Evolutionary conservation across 2,888 invertebrate species (phyloP).

Genomic region (Lissonota sp.): DNA sequence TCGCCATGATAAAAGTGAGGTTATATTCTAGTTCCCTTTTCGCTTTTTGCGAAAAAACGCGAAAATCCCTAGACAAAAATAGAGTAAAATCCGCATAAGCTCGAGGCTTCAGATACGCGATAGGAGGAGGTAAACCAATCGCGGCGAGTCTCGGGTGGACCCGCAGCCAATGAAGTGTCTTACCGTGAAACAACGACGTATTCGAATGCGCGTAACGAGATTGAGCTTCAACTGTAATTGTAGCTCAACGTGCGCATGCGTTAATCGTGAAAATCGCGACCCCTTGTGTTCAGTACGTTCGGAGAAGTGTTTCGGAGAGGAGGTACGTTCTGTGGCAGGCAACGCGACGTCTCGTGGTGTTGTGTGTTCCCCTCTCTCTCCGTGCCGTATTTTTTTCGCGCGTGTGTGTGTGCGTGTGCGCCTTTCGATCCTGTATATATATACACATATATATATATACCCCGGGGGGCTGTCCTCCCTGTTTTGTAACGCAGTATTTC

Average conservation of each 20-base stretch:
- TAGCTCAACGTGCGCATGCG: slow-evolving; percentile 71
- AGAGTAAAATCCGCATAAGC: too few species aligned
- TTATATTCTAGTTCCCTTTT: slow-evolving; percentile 17
- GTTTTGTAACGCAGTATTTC: slow-evolving; percentile 53
- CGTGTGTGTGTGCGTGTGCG: slow-evolving; percentile 40
- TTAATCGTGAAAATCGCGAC: slow-evolving; percentile 72
- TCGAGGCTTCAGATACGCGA: too few species aligned
- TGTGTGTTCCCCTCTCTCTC: slow-evolving; percentile 40
- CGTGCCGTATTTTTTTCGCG: slow-evolving; percentile 42
- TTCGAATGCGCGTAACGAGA: too few species aligned
- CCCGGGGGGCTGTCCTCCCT: slow-evolving; percentile 61
- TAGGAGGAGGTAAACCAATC: too few species aligned
- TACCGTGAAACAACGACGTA: too few species aligned
- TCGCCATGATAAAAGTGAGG: slow-evolving; percentile 4
- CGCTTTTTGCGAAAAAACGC: not conserved
- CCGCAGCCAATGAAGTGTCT: too few species aligned
- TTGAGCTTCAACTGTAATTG: too few species aligned
- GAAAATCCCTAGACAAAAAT: not conserved
- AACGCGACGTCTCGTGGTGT: slow-evolving; percentile 70
- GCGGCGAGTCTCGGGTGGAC: too few species aligned
- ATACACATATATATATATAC: slow-evolving; percentile 31
- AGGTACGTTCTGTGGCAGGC: slow-evolving; percentile 66
- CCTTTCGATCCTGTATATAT: slow-evolving; percentile 10
- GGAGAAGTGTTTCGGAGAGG: slow-evolving; percentile 77
- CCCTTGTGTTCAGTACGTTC: slow-evolving; percentile 76